Base-by-base conservation (phyloP, 2,888 invertebrate genomes). In the Sthenelais limicola region DNA sequence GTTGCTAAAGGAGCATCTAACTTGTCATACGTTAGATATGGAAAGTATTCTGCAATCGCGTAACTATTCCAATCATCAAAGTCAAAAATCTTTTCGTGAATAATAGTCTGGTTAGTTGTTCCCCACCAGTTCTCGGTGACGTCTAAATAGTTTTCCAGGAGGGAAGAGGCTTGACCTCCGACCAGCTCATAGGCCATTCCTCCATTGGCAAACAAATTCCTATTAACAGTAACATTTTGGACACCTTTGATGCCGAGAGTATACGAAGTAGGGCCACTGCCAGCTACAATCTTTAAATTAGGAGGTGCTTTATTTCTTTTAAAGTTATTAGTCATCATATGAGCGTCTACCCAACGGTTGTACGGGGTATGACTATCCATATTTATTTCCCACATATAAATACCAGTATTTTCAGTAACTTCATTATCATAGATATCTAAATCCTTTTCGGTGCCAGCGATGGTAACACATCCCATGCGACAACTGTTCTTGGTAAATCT, bases 11-110 rank as follows among this genome's bases (percentile, higher is more conserved):
- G 73, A n/a, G 84, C 80, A 21, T 79, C 76, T 35, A 82, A 78
- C 52, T 79, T 73, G 30, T 78, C 77, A 12, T 92, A 92, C 0
- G 93, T 91, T 73, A 97, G 90, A 87, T 92, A 98, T 0, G 98
- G 99, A 71, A 93, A 91, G 87, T 93, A 99, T 18, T 93, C 91
- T 0, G 97, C 98, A 68, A 97, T 92, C 0, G 97, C 97, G 86
- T 96, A 97, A 87, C 96, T 95, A 86, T 99, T 99, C 98, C 99
- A 99, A 86, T 98, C 98, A 86, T 99, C 97, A 88, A 99, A 98
- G 88, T 98, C 98, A 85, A 98, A 98, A 82, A 98, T 97, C 84
- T 92, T 91, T 68, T 91, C 90, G 73, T 92, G 92, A 70, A 99
- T 98, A 71, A 91, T 90, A 4, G 89, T 89, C 68, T 94, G 92